Percentiles rank a stretch among this genome's conserved stretches.
phyloP scores from a whole-genome alignment of 2,113 vertebrate genomes.

The Xyliphius kryptos region DNA sequence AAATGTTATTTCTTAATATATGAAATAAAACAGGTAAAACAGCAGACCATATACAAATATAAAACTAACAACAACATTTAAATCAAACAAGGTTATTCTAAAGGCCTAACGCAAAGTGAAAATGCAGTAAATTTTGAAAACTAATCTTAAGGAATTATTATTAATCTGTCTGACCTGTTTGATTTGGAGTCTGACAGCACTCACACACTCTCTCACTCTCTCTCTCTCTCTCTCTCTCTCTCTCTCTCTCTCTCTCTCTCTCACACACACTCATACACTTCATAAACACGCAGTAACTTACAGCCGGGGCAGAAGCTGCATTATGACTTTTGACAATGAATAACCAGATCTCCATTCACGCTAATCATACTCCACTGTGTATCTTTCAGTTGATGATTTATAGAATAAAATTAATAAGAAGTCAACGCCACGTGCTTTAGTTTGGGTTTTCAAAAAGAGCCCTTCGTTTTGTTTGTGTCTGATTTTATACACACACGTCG shows the following conservation, averaged over 20 bases:
- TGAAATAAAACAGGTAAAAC: too few relatives aligned
- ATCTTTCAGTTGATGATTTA: constrained; percentile 98
- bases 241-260: constrained; percentile 34
- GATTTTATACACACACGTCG: neutral
- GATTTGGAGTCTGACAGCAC: constrained; percentile 1
- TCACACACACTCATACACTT: constrained; percentile 32
- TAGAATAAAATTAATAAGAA: constrained; percentile 97
- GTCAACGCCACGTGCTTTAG: constrained; percentile 81
- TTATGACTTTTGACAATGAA: constrained; percentile 90
- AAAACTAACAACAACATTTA: too few relatives aligned
- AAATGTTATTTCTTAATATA: too few relatives aligned
- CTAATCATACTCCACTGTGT: constrained; percentile 84
- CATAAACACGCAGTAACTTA: constrained; percentile 30
- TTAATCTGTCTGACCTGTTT: neutral
- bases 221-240: constrained; percentile 17
- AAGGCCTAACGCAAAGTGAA: neutral
- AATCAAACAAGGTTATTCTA: too few relatives aligned
- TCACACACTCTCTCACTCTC: neutral
- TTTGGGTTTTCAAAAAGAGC: constrained; percentile 53
- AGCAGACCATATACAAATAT: too few relatives aligned
- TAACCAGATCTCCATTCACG: constrained; percentile 83
- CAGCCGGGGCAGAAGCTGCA: constrained; percentile 62
- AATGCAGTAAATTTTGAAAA: constrained; percentile 5
- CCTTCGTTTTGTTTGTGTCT: constrained; percentile 2
- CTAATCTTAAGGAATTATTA: neutral